Base-by-base conservation (phyloP, 2,888 invertebrate genomes). In the Onthophagus sagittarius region DNA sequence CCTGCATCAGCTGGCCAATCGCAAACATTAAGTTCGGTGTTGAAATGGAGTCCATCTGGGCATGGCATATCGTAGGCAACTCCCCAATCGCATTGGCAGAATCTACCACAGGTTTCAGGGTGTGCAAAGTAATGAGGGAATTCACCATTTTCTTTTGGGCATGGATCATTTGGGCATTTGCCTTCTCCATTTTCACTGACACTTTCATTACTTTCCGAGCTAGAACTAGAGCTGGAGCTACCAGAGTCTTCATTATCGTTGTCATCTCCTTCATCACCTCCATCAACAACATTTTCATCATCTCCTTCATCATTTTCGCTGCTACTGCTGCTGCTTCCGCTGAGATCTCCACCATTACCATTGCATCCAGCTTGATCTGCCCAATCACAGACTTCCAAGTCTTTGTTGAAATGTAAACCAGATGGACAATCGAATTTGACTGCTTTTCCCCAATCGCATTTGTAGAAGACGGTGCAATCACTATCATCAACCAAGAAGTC, bases 1-100 rank as follows among this genome's bases (percentile, higher is more conserved):
- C 53, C 70, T n/a, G 70, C 70, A 53, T 15, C 62, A 14, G 11
- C 2, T n/a, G 70, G 70, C 70, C 62, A 70, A 53, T 70, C 70
- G 23, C 70, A 70, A 70, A 70, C 70, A 53, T 70, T 14, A 7
- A 70, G 32, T 14, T 70, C 39, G n/a, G 70, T 62, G 23, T 70
- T 39, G 15, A 53, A 70, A 14, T 70, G 70, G 15, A 70, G 70
- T 14, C 70, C 70, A 9, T 13, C 14, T 15, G 70, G 70, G 15
- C 70, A 70, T 3, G 62, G 53, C 23, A 53, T 53, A 23, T 70
- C 70, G 23, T 70, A 70, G 2, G 70, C 53, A 13, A 53, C 62
- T 9, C 70, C 70, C 70, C 70, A 70, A n/a, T 70, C 70, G 9
- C 70, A 70, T 62, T 62, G 53, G n/a, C 70, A 53, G 53, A 62